Base-by-base conservation (phyloP, 2,797 vertebrate species). In the Microcaecilia unicolor region DNA sequence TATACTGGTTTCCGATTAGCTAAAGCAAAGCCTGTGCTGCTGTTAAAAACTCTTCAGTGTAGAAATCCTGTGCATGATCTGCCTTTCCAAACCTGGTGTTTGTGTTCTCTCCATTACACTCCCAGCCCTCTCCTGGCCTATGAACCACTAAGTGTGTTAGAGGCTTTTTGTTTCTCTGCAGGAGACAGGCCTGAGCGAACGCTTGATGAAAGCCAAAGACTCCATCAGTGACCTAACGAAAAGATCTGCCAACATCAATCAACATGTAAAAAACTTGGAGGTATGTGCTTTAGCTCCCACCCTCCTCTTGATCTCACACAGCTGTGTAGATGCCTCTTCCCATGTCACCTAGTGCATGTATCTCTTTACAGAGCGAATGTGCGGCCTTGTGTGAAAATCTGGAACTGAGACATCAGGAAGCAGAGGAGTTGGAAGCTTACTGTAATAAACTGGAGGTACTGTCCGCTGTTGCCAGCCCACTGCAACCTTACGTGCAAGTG, bases 141-240 rank as follows among this genome's bases (percentile, higher is more conserved):
- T 10, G 3, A 21, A 5, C 31, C 20, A n/a, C 6, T 2, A 33
- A n/a, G n/a, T n/a, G n/a, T 41, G 25, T 46, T 36, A 37, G 23
- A 18, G 4, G 38, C 18, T n/a, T n/a, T n/a, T n/a, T n/a, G n/a
- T 41, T 18, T 36, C 13, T 25, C 22, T 13, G 11, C 49, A 75
- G 69, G 55, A 48, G 22, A 48, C 58, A 21, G 18, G 16, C 25
- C 51, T 58, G 39, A 72, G 60, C 35, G 63, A 44, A 14, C 64
- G 62, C 29, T 32, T 72, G 31, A 60, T 70, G n/a, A 47, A 45
- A 0, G 64, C 64, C 52, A 75, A 75, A 36, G 72, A 75, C 36
- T 72, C 72, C 18, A 63, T 72, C 41, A 70, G 61, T 40, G 61
- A 61, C 43, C 42, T 75, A 35, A 75, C 75, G 39, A 59, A 66